Percentiles rank a stretch among this genome's conserved stretches.
Conservation (phyloP, 2,888 invertebrate species). For the Hypercompe scribonia region DNA sequence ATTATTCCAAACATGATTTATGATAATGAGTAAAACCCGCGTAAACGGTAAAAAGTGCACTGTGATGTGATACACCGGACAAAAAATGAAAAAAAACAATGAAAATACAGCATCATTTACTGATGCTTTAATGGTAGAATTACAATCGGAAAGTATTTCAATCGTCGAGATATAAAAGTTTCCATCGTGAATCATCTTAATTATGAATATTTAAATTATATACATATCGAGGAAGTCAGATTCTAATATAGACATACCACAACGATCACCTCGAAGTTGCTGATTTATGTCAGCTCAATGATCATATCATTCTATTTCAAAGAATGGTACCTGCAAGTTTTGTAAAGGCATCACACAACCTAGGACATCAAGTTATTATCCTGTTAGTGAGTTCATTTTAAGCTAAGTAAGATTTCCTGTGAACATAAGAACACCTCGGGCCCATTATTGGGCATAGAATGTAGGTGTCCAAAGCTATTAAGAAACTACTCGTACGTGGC, state of each 20-base stretch:
- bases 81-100: conserved; percentile 47
- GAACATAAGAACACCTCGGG: neutral
- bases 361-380: conserved; percentile 17
- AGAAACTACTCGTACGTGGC: neutral
- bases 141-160: conserved; percentile 52
- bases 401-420: conserved; percentile 21
- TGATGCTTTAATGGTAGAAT: conserved; percentile 43
- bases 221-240: conserved; percentile 25
- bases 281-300: conserved; percentile 23
- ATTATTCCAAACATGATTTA: conserved; percentile 53
- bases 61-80: conserved; percentile 47
- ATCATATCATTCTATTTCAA: conserved; percentile 37
- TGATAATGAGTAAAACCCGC: conserved; percentile 46
- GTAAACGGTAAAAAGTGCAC: conserved; percentile 39
- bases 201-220: conserved; percentile 40
- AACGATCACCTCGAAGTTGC: conserved; percentile 1
- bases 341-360: conserved; percentile 8
- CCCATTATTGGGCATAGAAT: conserved; percentile 1
- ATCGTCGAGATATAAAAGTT: conserved; percentile 25
- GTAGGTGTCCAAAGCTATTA: conserved; percentile 4
- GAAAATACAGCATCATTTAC: conserved; percentile 44
- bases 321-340: conserved; percentile 34
- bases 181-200: conserved; percentile 46
- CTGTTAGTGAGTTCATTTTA: conserved; percentile 20
- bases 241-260: conserved; percentile 20